Evolutionary conservation across 1,140 invertebrate species (phyloP).

Genomic region (Lysiphlebus fabarum): DNA sequence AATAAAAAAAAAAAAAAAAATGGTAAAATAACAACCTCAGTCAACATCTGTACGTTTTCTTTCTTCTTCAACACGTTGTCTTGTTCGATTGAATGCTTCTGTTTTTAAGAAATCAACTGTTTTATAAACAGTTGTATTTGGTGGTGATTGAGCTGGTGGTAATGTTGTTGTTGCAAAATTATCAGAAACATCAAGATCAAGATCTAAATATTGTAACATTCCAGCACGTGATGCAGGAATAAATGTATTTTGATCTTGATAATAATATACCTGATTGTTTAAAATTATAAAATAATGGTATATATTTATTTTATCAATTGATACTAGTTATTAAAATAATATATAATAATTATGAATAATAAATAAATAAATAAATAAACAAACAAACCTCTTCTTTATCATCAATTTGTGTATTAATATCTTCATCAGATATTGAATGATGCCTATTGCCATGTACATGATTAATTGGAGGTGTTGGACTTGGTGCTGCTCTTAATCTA

Average conservation of each 20-base stretch:
- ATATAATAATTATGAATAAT: no score
- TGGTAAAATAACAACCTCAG: no score
- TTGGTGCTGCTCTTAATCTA: conserved; percentile 54
- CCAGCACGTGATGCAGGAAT: conserved; percentile 45
- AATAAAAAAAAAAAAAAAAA: no score
- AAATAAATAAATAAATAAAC: neutral
- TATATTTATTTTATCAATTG: conserved; percentile 15
- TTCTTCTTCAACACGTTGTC: conserved; percentile 71
- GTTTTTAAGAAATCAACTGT: conserved; percentile 90
- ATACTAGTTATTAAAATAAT: conserved; percentile 9
- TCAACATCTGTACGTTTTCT: conserved; percentile 47
- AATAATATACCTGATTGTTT: conserved; percentile 49
- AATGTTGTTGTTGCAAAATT: conserved; percentile 40
- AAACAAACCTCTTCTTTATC: conserved; percentile 45
- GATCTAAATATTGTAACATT: conserved; percentile 70
- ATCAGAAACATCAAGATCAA: conserved; percentile 63
- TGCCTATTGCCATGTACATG: conserved; percentile 36
- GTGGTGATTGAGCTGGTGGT: conserved; percentile 46
- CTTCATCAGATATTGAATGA: conserved; percentile 49
- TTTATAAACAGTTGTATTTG: conserved; percentile 74
- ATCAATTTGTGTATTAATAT: conserved; percentile 43
- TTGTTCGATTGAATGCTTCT: conserved; percentile 83
- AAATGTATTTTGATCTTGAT: conserved; percentile 48
- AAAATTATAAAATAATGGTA: conserved; percentile 19
- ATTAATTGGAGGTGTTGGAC: conserved; percentile 50